Evolutionary conservation across 2,888 invertebrate genomes (phyloP), one percentile per base, ranked within the genome.

Genomic region (Phyllotreta striolata): DNA sequence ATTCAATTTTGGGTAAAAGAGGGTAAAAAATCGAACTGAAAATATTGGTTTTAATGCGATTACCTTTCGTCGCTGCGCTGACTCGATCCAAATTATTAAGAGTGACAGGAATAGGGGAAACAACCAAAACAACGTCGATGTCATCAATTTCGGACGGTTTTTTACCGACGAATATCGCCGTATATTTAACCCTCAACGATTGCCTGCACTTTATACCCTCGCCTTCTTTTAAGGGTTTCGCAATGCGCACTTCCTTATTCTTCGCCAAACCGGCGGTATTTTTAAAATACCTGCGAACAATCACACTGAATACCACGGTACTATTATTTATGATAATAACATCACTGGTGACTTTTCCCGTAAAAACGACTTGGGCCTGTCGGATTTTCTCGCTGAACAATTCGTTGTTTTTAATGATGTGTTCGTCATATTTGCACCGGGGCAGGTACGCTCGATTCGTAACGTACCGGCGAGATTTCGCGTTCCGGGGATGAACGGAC

Each of bases 1-100:
- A 4, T 24, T 24, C 24, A 24, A 24, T 24, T 24, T 24, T 4
- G 24, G 2, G 24, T 24, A 24, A 24, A 24, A 24, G 24, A 24
- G 24, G 24, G 24, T 24, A 4, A 24, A 24, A 24, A 24, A 24
- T 24, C 24, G 24, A 24, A 41, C 41, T n/a, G 10, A 41, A 41
- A 10, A n/a, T 41, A n/a, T 10, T 41, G 10, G 10, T 41, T 41
- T n/a, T n/a, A 41, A 41, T 41, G 9, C 10, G 9, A 41, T 47
- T 75, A 83, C 83, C 83, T 81, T 80, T 80, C 60, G 80, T 80
- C 38, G 80, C 81, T 39, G 78, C 77, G 69, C 79, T 81, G 62
- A 83, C 78, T 66, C 80, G 76, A 72, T 83, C 82, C 76, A 83
- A 75, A 74, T 82, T 82, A 58, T 75, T 76, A 56, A 83, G 75